Evolutionary conservation across 1,140 invertebrate genomes (phyloP).

Genomic region (Lanistes nyassanus): DNA sequence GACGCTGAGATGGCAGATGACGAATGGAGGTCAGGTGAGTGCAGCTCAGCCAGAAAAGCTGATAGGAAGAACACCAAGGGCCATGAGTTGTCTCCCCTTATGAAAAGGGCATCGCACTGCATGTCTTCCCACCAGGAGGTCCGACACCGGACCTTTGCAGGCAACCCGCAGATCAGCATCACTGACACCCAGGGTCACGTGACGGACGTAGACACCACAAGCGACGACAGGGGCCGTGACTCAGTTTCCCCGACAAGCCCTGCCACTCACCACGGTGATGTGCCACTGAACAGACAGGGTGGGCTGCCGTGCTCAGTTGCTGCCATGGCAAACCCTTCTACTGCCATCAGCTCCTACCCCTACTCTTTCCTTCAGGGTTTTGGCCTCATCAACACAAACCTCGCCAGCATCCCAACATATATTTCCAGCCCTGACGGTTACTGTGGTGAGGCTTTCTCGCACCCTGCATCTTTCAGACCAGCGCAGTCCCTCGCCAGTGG

Average conservation of each 20-base stretch:
- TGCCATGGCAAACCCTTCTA: slow-evolving; percentile 3
- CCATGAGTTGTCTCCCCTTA: not conserved
- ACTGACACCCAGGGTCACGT: slow-evolving; percentile 81
- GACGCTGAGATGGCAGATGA: slow-evolving; percentile 40
- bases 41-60: not conserved
- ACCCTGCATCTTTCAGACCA: slow-evolving; percentile 1
- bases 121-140: not conserved
- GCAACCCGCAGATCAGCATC: slow-evolving; percentile 85
- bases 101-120: not conserved
- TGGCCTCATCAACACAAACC: slow-evolving; percentile 41
- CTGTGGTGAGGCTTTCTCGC: not conserved
- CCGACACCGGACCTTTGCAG: slow-evolving; percentile 31
- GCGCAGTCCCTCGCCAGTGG: slow-evolving; percentile 2
- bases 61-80: not conserved
- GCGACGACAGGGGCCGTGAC: slow-evolving; percentile 69
- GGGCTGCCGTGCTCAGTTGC: not conserved
- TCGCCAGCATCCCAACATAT: slow-evolving; percentile 41
- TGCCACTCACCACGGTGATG: slow-evolving; percentile 6
- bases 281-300: slow-evolving; percentile 10
- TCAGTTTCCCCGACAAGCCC: slow-evolving; percentile 9
- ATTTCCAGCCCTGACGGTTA: slow-evolving; percentile 15
- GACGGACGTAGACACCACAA: slow-evolving; percentile 77
- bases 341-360: slow-evolving; percentile 20
- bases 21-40: slow-evolving; percentile 33
- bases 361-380: slow-evolving; percentile 29